These are phyloP conservation scores for Nothocercus nigrocapillus DNA, from an alignment of 2,113 vertebrate species.

Conservation along the genomic window DNA sequence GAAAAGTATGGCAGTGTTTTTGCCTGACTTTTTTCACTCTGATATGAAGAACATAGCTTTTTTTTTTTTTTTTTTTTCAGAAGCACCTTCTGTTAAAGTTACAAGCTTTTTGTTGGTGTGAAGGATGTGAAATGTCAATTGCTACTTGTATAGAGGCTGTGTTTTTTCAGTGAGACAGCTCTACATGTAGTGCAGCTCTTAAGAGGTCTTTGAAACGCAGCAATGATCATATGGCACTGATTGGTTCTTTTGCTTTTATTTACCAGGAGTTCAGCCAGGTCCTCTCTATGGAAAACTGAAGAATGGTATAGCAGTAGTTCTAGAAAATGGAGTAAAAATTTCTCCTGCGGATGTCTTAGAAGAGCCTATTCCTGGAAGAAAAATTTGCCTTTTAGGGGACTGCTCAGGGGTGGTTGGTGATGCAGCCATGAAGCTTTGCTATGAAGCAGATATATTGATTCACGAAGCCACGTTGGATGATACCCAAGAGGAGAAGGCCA, in stretches of 20 bases:
- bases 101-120: rapidly evolving
- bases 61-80: neutral
- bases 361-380: constrained; percentile 83
- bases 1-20: rapidly evolving
- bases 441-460: constrained; percentile 85
- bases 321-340: constrained; percentile 79
- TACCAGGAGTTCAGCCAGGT: constrained; percentile 86
- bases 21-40: neutral
- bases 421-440: constrained; percentile 73
- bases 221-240: rapidly evolving
- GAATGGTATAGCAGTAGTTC: constrained; percentile 77
- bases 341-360: constrained; percentile 82
- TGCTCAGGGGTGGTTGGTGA: constrained; percentile 83
- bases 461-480: constrained; percentile 91
- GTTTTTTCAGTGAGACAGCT: neutral
- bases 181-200: rapidly evolving
- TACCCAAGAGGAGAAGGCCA: constrained; percentile 84
- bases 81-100: rapidly evolving
- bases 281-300: constrained; percentile 90
- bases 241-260: neutral
- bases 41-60: rapidly evolving
- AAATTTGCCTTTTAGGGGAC: constrained; percentile 91
- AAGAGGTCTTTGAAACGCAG: rapidly evolving
- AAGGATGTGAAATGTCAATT: rapidly evolving
- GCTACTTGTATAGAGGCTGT: neutral